Conservation (phyloP, 2,113 vertebrate species). For the Cyprinus carpio region DNA sequence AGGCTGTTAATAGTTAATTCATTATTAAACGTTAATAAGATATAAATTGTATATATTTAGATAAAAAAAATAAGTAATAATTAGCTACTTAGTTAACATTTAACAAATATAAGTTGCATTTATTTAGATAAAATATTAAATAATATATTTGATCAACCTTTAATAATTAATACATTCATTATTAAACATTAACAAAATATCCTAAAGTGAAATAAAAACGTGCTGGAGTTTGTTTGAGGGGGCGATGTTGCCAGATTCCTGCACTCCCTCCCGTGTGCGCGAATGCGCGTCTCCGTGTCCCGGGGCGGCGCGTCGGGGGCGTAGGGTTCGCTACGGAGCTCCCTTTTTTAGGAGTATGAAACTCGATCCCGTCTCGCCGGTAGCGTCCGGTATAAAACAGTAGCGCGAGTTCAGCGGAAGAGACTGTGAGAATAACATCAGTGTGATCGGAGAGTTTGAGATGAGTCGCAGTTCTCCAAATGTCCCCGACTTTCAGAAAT, state of each 20-base stretch:
- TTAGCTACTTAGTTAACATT: no score
- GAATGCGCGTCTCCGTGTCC: no score
- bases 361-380: constrained; percentile 67
- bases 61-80: no score
- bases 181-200: background rate
- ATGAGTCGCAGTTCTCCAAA: constrained; percentile 6
- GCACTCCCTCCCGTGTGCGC: background rate
- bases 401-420: constrained; percentile 46
- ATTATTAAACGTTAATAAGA: no score
- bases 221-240: background rate
- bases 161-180: no score
- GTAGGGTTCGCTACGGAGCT: constrained; percentile 44
- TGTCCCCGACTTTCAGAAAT: constrained; percentile 27
- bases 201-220: background rate
- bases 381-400: constrained; percentile 53
- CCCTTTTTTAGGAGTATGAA: constrained; percentile 70
- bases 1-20: no score
- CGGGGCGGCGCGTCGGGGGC: background rate
- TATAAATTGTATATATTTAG: no score
- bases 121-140: no score
- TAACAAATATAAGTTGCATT: no score
- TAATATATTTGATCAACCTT: no score
- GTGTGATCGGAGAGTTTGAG: background rate
- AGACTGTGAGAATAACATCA: constrained; percentile 29
- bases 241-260: background rate